Conservation (phyloP, 1,140 invertebrate species). For the Hesperophylax magnus region DNA sequence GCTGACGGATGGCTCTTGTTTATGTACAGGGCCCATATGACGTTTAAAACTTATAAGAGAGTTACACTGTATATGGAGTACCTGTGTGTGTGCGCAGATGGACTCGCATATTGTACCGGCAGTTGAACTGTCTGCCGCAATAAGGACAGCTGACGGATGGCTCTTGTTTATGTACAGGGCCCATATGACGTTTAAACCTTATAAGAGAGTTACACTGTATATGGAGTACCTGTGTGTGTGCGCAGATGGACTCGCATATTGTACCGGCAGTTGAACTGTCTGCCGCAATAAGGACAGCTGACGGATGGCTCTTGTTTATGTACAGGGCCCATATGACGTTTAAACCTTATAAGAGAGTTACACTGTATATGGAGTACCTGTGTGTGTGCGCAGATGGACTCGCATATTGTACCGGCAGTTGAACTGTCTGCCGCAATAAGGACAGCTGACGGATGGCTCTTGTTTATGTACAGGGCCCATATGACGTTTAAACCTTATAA, state of each 20-base stretch:
- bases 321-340: neutral
- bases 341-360: neutral
- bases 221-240: neutral
- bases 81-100: conserved; percentile 23
- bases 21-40: neutral
- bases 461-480: neutral
- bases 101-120: neutral
- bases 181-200: neutral
- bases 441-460: neutral
- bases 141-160: neutral
- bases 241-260: conserved; percentile 1
- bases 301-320: neutral
- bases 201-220: too few relatives aligned
- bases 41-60: neutral
- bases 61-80: neutral
- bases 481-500: neutral
- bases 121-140: neutral
- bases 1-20: too few relatives aligned
- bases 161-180: neutral
- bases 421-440: neutral
- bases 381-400: conserved; percentile 10
- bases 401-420: neutral
- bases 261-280: neutral
- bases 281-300: neutral
- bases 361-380: neutral